These are phyloP conservation scores for Athalia rosae DNA, from an alignment of 2,888 invertebrate species.

Conservation along the genomic window DNA sequence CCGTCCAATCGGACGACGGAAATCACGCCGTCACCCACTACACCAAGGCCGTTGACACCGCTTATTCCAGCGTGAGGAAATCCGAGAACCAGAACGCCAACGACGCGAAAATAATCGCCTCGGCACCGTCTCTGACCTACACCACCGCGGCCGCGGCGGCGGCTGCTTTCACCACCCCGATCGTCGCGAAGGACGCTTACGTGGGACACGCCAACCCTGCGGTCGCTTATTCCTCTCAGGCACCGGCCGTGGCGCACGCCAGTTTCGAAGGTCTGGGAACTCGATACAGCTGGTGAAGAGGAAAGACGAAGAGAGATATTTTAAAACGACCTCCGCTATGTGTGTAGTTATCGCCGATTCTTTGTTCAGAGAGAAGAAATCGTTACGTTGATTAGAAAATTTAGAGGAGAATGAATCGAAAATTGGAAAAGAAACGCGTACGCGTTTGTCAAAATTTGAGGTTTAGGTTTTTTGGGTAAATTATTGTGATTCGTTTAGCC, in stretches of 20 bases:
- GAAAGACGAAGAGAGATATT: neutral
- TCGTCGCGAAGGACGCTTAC: neutral
- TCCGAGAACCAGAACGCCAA: constrained; percentile 78
- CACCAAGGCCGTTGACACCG: constrained; percentile 78
- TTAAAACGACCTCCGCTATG: neutral
- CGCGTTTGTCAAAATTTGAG: neutral
- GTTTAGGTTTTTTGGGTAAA: no score
- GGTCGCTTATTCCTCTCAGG: constrained; percentile 17
- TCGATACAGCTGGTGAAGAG: constrained; percentile 78
- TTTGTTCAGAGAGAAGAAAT: neutral
- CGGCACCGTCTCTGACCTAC: constrained; percentile 51
- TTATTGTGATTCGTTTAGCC: no score
- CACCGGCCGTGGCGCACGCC: constrained; percentile 30
- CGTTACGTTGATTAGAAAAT: neutral
- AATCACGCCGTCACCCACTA: constrained; percentile 76
- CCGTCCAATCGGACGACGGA: constrained; percentile 76
- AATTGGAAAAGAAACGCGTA: neutral
- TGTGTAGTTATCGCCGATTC: no score
- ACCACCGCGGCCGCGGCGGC: constrained; percentile 53
- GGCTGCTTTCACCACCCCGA: constrained; percentile 17
- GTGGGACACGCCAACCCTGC: neutral
- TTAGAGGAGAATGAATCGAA: neutral
- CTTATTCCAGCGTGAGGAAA: constrained; percentile 78
- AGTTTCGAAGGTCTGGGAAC: constrained; percentile 78
- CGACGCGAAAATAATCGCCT: constrained; percentile 68